A percentile compares a stretch with the other conserved stretches of the same genome.
These are phyloP conservation scores for Mythimna impura DNA, from an alignment of 2,888 invertebrate species.

Conservation along the genomic window DNA sequence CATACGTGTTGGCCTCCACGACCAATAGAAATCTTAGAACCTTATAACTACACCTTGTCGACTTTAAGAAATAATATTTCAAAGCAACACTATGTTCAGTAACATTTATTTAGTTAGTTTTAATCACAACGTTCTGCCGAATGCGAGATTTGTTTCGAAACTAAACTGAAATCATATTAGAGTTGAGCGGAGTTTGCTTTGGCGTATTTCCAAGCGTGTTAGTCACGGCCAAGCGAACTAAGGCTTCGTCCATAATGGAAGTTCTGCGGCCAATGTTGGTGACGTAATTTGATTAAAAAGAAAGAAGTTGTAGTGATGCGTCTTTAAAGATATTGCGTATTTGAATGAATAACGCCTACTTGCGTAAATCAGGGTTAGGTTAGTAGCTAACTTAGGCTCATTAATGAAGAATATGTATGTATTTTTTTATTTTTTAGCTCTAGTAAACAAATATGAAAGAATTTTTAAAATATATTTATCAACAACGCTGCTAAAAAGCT, in stretches of 20 bases:
- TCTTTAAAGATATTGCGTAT: neutral
- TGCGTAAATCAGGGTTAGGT: too few species aligned
- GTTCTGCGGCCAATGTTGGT: conserved; percentile 59
- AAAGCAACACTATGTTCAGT: conserved; percentile 49
- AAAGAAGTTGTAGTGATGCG: conserved; percentile 4
- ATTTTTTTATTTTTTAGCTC: too few species aligned
- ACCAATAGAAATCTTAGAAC: conserved; percentile 20
- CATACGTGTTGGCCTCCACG: neutral
- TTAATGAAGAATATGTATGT: too few species aligned
- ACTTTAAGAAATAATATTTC: conserved; percentile 36
- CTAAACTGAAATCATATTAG: conserved; percentile 85
- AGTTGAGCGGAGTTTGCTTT: conserved; percentile 82
- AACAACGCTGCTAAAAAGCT: too few species aligned
- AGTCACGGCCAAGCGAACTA: conserved; percentile 71
- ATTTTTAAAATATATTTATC: too few species aligned
- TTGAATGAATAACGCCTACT: neutral
- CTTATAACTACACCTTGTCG: conserved; percentile 3
- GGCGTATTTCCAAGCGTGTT: conserved; percentile 80
- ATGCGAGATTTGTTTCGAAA: conserved; percentile 81
- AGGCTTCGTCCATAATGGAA: conserved; percentile 66
- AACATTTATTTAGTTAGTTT: conserved; percentile 65
- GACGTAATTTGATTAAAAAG: conserved; percentile 59
- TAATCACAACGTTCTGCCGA: conserved; percentile 69
- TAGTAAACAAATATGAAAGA: too few species aligned
- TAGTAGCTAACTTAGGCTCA: too few species aligned